Conservation (phyloP, 2,888 invertebrate genomes). For the Netelia inedita region DNA sequence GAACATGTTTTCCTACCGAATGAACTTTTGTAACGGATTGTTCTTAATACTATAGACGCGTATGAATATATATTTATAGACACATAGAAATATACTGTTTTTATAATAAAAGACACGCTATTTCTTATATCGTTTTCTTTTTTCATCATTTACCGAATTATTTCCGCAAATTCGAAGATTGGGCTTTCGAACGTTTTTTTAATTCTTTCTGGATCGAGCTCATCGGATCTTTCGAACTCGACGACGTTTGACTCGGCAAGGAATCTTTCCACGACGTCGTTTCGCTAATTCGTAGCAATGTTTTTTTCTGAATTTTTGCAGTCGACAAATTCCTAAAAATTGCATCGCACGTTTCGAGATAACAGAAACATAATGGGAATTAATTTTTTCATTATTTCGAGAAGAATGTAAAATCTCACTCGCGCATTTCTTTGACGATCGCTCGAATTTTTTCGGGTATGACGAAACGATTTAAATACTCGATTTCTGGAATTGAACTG, state of each 20-base stretch:
- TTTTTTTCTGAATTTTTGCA: constrained; percentile 70
- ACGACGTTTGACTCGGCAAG: constrained; percentile 69
- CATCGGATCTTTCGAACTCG: constrained; percentile 21
- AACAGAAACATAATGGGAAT: not conserved
- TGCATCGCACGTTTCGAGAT: not conserved
- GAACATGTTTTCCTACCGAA: constrained; percentile 49
- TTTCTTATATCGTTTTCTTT: not conserved
- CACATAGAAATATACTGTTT: constrained; percentile 30
- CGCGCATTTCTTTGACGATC: constrained; percentile 72
- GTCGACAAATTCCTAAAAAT: constrained; percentile 72
- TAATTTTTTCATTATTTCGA: constrained; percentile 5
- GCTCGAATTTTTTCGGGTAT: constrained; percentile 69
- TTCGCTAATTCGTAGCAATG: constrained; percentile 65
- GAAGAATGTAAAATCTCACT: constrained; percentile 63
- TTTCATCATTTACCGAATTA: not conserved
- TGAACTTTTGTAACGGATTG: constrained; percentile 29
- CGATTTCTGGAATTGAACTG: constrained; percentile 69
- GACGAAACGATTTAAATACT: constrained; percentile 69
- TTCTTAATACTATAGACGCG: constrained; percentile 11
- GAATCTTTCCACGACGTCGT: constrained; percentile 70
- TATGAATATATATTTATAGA: constrained; percentile 19
- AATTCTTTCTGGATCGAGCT: constrained; percentile 34
- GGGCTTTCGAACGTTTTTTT: constrained; percentile 34
- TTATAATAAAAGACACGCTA: constrained; percentile 1
- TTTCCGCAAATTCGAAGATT: not conserved